Percentiles rank a stretch among this genome's conserved stretches.
Conservation (phyloP, 2,113 vertebrate genomes). For the Ardeotis arabs region DNA sequence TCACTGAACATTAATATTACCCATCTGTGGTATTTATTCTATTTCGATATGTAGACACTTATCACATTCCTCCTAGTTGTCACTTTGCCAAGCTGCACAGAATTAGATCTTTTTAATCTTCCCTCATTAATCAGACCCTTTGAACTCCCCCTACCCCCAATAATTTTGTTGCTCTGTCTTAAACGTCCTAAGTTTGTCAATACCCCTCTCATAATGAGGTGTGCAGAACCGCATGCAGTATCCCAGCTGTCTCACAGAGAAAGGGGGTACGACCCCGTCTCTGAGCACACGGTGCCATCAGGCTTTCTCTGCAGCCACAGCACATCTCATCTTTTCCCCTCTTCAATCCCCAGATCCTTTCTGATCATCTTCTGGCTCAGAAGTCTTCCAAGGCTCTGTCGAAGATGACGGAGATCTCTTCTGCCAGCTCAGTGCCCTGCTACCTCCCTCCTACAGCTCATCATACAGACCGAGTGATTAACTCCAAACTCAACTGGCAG, state of each 20-base stretch:
- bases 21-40: slow-evolving; percentile 41
- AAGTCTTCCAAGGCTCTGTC: background rate
- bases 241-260: background rate
- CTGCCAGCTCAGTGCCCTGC: slow-evolving; percentile 15
- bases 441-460: background rate
- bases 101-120: slow-evolving; percentile 22
- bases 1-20: slow-evolving; percentile 37
- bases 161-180: background rate
- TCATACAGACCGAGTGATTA: background rate
- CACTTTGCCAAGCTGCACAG: slow-evolving; percentile 22
- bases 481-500: background rate
- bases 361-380: background rate
- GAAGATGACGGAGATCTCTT: slow-evolving; percentile 22
- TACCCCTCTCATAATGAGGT: background rate
- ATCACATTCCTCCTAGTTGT: background rate
- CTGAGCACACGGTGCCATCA: background rate
- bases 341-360: background rate
- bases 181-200: background rate
- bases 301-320: background rate
- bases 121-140: slow-evolving; percentile 12
- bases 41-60: background rate
- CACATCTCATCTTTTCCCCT: background rate
- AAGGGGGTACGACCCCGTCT: background rate
- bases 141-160: background rate
- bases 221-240: background rate